Evolutionary conservation across 1,140 invertebrate genomes (phyloP), one percentile per base, ranked within the genome.

Genomic region (Micrasema minimum): DNA sequence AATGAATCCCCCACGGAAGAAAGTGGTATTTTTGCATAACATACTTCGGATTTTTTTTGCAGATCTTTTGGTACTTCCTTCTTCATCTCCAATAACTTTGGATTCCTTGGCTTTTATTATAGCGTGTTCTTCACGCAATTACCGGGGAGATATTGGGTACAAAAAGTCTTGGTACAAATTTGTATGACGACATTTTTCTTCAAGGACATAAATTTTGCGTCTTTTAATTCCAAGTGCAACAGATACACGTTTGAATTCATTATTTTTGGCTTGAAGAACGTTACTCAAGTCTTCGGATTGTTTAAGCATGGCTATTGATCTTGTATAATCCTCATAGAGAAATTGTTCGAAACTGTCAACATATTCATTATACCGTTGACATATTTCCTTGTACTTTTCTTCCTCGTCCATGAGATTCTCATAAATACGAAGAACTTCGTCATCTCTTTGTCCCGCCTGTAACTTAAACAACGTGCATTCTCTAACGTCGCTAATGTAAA

Each of bases 141-240:
- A 78, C n/a, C 87, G 77, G 10, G 88, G 87, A 35, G 88, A 85
- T 11, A 88, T 79, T 76, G 85, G 85, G 76, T 85, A 86, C 18
- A 91, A 79, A 79, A 91, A 91, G 72, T 84, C 85, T 79, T 90
- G 88, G 78, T 89, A 91, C 67, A 88, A 86, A 75, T 89, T 83
- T 41, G 86, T 84, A 55, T 85, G 86, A 55, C 85, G 78, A 81
- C 89, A 87, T 16, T 84, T 86, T 76, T 90, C 89, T 71, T 88
- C 87, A 50, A 86, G 85, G 23, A 85, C 85, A 50, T 89, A 88
- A 16, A 91, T 78, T 59, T 88, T 85, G 1, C 88, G 82, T 68
- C 85, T 86, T 3, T 88, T 71, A 20, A 85, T 81, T 11, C 83
- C 80, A 64, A 83, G 55, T 57, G 85, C 83, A 43, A 80, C 83